These are phyloP conservation scores for Centropus bengalensis DNA, from an alignment of 2,113 vertebrate genomes.

Conservation along the genomic window DNA sequence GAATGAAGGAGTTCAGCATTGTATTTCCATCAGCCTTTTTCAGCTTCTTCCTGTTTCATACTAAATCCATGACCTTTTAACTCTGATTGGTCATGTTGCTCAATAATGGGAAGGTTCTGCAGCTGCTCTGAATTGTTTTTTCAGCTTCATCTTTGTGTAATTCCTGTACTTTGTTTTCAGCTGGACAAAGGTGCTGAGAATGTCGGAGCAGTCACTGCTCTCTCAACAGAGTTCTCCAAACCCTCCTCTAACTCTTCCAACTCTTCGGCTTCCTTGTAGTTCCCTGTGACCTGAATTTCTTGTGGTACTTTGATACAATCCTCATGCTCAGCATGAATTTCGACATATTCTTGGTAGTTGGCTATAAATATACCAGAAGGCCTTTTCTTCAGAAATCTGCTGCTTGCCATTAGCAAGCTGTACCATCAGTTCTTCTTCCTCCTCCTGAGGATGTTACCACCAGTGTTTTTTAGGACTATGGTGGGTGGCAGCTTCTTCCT, in stretches of 20 bases:
- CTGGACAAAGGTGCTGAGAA: background rate
- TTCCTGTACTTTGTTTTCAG: background rate
- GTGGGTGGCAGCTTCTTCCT: background rate
- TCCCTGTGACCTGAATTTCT: background rate
- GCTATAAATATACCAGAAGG: background rate
- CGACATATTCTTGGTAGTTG: background rate
- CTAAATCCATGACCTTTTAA: background rate
- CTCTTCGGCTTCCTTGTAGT: background rate
- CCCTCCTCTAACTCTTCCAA: background rate
- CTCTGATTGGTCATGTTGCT: background rate
- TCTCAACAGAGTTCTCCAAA: background rate
- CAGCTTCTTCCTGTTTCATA: slow-evolving; percentile 16
- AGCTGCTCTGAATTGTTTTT: slow-evolving; percentile 13
- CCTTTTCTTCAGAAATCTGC: background rate
- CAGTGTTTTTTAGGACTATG: background rate
- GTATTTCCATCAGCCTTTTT: background rate
- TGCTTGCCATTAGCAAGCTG: background rate
- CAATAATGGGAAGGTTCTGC: background rate
- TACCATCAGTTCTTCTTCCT: background rate
- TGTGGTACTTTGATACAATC: background rate
- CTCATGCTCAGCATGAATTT: background rate
- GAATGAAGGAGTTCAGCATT: background rate
- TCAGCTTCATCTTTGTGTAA: background rate
- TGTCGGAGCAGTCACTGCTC: background rate
- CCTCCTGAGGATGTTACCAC: background rate